Conservation (phyloP, 2,113 vertebrate genomes). For the Muscicapa adusta region DNA sequence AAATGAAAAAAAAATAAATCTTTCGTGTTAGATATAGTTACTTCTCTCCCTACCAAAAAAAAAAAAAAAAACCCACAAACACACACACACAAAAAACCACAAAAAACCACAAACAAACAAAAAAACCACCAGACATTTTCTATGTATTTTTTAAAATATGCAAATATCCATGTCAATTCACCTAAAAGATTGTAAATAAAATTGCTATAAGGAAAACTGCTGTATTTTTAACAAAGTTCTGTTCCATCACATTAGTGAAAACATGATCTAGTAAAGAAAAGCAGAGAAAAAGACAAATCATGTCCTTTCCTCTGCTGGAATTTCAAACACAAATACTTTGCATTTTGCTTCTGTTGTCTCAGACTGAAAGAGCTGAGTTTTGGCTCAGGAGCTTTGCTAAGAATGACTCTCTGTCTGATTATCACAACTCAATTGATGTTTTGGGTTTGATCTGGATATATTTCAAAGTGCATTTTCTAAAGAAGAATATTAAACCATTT, state of each 20-base stretch:
- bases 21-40: too few species aligned
- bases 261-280: background rate
- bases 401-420: background rate
- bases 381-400: background rate
- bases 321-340: background rate
- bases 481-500: background rate
- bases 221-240: background rate
- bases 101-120: too few species aligned
- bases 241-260: background rate
- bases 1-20: too few species aligned
- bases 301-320: background rate
- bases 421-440: background rate
- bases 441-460: background rate
- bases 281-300: background rate
- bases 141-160: background rate
- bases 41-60: too few species aligned
- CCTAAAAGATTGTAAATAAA: background rate
- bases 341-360: background rate
- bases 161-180: background rate
- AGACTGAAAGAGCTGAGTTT: background rate
- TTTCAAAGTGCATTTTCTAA: background rate
- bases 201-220: background rate
- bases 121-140: background rate
- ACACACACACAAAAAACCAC: too few species aligned
- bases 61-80: too few species aligned